These are phyloP conservation scores for Hydractinia echinata DNA, from an alignment of 30 jellyfish, hydroid and myxozoan species.

Conservation along the genomic window DNA sequence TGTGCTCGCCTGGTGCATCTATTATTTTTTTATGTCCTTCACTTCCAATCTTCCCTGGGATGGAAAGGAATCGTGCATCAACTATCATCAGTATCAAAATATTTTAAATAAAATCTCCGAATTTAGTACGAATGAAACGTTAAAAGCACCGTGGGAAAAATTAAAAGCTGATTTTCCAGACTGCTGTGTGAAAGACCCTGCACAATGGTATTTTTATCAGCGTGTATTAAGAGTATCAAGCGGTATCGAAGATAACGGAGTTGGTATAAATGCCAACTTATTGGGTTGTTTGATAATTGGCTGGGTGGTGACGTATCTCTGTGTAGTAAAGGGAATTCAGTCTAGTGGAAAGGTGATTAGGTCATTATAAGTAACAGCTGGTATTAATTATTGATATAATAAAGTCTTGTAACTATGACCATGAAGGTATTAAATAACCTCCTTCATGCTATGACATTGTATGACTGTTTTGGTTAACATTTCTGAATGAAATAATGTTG, in stretches of 20 bases:
- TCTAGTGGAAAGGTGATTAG: slow-evolving; percentile 83
- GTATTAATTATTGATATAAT: background rate
- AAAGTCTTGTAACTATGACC: background rate
- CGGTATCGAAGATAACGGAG: slow-evolving; percentile 68
- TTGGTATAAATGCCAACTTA: slow-evolving; percentile 64
- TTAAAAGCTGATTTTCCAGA: slow-evolving; percentile 12
- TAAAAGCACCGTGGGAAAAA: background rate
- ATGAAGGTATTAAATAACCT: too few species aligned
- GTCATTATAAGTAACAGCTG: background rate
- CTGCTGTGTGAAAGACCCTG: slow-evolving; percentile 85
- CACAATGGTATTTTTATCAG: slow-evolving; percentile 82
- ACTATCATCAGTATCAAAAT: slow-evolving; percentile 47
- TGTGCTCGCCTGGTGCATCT: slow-evolving; percentile 87
- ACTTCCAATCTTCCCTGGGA: slow-evolving; percentile 82
- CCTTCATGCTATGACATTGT: too few species aligned
- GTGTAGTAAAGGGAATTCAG: slow-evolving; percentile 83
- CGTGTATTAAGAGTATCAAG: slow-evolving; percentile 58
- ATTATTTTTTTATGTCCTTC: slow-evolving; percentile 77
- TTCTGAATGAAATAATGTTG: too few species aligned
- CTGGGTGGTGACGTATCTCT: slow-evolving; percentile 75
- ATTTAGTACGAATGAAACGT: background rate
- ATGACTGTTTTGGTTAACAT: too few species aligned
- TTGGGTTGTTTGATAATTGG: slow-evolving; percentile 60
- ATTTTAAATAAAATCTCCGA: slow-evolving; percentile 1
- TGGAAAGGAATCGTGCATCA: slow-evolving; percentile 53